A percentile compares a stretch with the other conserved stretches of the same genome.
These are phyloP conservation scores for Oxyruncus cristatus DNA, from an alignment of 2,113 vertebrate species.

Conservation along the genomic window DNA sequence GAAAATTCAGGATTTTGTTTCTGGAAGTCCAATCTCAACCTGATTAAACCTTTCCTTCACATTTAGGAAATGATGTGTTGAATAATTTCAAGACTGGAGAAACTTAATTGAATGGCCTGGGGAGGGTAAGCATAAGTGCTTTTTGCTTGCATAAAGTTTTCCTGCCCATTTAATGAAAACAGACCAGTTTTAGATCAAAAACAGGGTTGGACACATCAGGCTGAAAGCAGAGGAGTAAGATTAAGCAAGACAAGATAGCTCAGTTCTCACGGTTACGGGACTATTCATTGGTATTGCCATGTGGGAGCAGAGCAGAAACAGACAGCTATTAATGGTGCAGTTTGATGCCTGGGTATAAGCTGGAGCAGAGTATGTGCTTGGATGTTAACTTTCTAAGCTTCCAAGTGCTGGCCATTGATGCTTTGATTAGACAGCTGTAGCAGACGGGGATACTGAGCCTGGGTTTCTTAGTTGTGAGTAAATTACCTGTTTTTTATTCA, in stretches of 20 bases:
- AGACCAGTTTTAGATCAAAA: neutral
- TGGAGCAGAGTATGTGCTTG: neutral
- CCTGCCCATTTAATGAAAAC: neutral
- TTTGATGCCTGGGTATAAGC: neutral
- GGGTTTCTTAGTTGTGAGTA: rapidly evolving
- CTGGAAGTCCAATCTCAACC: neutral
- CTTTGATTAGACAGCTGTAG: neutral
- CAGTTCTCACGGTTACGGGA: neutral
- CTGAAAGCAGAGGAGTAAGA: neutral
- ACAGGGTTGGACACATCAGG: neutral
- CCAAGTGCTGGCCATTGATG: neutral
- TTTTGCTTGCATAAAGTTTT: neutral
- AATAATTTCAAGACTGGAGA: neutral
- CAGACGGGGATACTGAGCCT: neutral
- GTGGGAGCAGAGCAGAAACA: neutral
- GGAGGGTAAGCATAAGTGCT: neutral
- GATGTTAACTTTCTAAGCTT: neutral
- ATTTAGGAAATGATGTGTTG: neutral
- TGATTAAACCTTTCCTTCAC: neutral
- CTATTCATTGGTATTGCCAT: neutral
- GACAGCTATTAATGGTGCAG: neutral
- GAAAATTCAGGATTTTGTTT: neutral
- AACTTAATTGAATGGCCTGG: neutral
- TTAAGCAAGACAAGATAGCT: neutral
- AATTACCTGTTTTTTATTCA: neutral